Evolutionary conservation across 1,140 invertebrate species (phyloP), one percentile per base, ranked within the genome.

Genomic region (Lepidurus packardi): DNA sequence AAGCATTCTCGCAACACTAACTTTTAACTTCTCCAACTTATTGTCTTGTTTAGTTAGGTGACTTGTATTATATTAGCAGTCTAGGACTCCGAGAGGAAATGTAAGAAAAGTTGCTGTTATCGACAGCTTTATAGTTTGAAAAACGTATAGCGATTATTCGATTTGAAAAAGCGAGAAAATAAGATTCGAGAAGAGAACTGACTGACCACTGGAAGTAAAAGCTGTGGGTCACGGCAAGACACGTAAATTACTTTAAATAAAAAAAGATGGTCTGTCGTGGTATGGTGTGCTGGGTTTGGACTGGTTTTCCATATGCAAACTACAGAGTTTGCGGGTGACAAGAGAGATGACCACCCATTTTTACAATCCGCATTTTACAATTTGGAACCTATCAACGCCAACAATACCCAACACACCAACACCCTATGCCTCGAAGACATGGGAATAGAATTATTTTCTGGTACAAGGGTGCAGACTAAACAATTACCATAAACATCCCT

Each of bases 281-380:
- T 65, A n/a, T 65, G 53, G 53, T 34, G 34, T 34, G 34, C 3
- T 34, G 34, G 34, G 34, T 4, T 65, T 65, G 53, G 53, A n/a
- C 53, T 65, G 53, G 53, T 65, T 65, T 65, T 65, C 53, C 53
- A 65, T 65, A 65, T 65, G 53, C 53, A 65, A 65, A 65, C 53
- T 65, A 65, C 53, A 13, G 53, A 65, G 53, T 65, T 65, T 65
- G 53, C 53, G 53, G 53, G 10, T 65, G 53, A 65, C 53, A 65
- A 65, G 53, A 65, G 53, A 65, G 53, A 65, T 65, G 53, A 65
- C 53, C 53, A 65, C 16, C 53, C 53, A 65, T 65, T 65, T 65
- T 65, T 65, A 65, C 53, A 65, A 65, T 65, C 53, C 53, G 53
- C 53, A 65, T 65, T 65, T 65, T 65, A 65, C 53, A 65, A 65